Evolutionary conservation across 2,113 vertebrate species (phyloP), one percentile per base, ranked within the genome.

Genomic region (Stomatorhinus ivindoensis): DNA sequence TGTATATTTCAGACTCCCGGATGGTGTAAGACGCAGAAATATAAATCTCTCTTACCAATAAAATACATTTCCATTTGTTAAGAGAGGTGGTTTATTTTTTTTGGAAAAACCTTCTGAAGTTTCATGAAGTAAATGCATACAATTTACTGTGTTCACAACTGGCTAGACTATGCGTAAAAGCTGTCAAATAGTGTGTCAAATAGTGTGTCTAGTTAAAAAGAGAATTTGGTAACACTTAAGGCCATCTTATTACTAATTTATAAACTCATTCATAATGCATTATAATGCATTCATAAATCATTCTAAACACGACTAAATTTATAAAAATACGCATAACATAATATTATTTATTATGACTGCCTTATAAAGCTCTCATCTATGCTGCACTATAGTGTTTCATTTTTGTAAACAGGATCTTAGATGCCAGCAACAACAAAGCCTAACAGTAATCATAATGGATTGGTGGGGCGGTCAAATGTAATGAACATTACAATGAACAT

Each of bases 371-470:
- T 55, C 4, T 55, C 19, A 7, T n/a, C 27, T 31, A 69, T 69
- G 31, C 24, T 69, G 27, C 10, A 69, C 21, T 69, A 31, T 69
- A 69, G 9, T 27, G 46, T 31, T 50, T 27, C n/a, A 86, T 31
- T 50, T 86, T 15, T 50, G 80, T 5, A 86, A 86, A 51, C 31
- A 50, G 47, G n/a, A 48, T 50, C 15, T 86, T 86, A 10, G 47
- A 91, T 89, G 76, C 91, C 91, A 85, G 89, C 91, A 89, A 88
- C 88, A 91, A 73, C 82, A 89, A 87, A 90, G 92, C 90, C 91
- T 90, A 90, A 39, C 91, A 69, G 91, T 93, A 93, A 94, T 94
- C 92, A 93, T 92, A 95, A 94, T 92, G 90, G 92, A 90, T 92
- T 92, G 93, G 93, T 92, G 91, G 92, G 90, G 91, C 87, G 92